Base-by-base conservation (phyloP, 30 jellyfish, hydroid and myxozoan genomes). In the Nemopilema nomurai region DNA sequence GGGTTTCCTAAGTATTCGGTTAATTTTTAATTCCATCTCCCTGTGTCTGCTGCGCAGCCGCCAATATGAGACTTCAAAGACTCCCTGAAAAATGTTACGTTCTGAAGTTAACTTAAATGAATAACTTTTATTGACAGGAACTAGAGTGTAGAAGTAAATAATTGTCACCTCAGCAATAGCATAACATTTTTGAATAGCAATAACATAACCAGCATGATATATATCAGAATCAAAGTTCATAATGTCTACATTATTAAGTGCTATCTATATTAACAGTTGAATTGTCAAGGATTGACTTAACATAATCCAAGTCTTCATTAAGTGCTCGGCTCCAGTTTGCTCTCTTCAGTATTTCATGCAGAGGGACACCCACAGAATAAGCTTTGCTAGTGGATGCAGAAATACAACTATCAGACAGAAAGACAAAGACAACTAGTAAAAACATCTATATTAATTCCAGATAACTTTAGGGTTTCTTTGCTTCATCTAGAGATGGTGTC, bases 311-410 rank as follows among this genome's bases (percentile, higher is more conserved):
- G 74, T 64, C 31, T 64, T 25, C 74, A 50, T 21, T 18, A 49
- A 3, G 26, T n/a, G 25, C 22, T 77, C 28, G 4, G 69, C 53
- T 71, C 83, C 90, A 80, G 49, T 65, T 31, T 21, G 64, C 78
- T 66, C 82, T 33, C 49, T 80, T 80, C 62, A 80, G 19, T 17
- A 80, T 80, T 50, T 66, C 89, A 53, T 80, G 62, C 82, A 80
- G 30, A 68, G 83, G 83, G 66, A 80, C 71, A 32, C 74, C 90
- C 50, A 31, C 13, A 27, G 71, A 67, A 21, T 18, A 51, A 63
- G 90, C 90, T 80, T 80, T 63, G 51, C 83, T 80, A 26, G 83
- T 66, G 32, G 83, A 66, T 1, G 90, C 90, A 31, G 82, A 66
- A 9, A 74, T 31, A 65, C 71, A 80, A 80, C 90, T 80, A 80